Evolutionary conservation across 2,113 vertebrate species (phyloP).

Genomic region (Telmatochromis sp.): DNA sequence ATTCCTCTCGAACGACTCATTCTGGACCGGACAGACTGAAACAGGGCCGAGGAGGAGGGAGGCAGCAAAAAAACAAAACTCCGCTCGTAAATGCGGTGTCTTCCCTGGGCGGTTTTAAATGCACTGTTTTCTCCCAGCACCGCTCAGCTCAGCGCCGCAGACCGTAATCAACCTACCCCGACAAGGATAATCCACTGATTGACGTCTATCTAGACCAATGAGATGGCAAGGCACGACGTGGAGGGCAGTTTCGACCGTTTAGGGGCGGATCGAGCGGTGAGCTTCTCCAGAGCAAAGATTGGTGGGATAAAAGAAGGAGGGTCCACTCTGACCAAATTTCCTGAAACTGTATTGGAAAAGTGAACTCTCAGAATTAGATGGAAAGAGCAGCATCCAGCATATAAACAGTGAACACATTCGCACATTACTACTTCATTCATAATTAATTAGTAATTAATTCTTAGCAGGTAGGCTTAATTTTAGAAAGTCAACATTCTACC

Average conservation of each 20-base stretch:
- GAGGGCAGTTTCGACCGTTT: not conserved
- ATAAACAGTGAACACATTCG: not conserved
- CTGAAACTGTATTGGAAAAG: not conserved
- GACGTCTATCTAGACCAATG: constrained; percentile 51
- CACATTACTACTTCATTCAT: not conserved
- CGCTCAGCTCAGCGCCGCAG: constrained; percentile 19
- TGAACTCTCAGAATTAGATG: not conserved
- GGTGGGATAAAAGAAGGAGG: not conserved
- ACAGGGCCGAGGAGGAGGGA: not conserved
- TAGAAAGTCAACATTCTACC: not conserved
- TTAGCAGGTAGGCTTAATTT: not conserved
- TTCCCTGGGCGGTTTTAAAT: constrained; percentile 56
- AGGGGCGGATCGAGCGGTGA: not conserved
- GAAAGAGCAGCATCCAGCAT: not conserved
- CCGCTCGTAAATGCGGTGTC: constrained; percentile 20
- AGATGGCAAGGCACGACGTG: not conserved
- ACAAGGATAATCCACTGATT: constrained; percentile 35
- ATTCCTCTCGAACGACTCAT: constrained; percentile 47
- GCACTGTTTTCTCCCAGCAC: constrained; percentile 17
- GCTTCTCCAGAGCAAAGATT: not conserved
- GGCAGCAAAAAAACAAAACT: constrained; percentile 3
- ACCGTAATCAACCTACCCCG: constrained; percentile 51
- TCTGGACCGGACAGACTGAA: not conserved
- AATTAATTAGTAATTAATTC: not conserved
- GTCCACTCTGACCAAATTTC: not conserved